Evolutionary conservation across 1,140 invertebrate genomes (phyloP).

Genomic region (Drosophila pandora): DNA sequence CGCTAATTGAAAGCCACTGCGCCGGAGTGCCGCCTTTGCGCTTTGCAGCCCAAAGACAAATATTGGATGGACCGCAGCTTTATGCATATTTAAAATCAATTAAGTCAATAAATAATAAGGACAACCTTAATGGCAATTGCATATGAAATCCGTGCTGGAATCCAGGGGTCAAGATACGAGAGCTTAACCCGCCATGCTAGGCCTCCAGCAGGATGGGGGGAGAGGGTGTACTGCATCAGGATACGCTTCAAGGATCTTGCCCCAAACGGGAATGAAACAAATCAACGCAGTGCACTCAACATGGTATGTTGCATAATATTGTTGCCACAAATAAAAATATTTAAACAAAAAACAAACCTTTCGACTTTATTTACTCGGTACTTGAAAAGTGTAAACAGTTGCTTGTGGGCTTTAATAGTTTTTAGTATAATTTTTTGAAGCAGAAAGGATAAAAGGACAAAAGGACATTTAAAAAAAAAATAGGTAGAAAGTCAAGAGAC

Average conservation of each 20-base stretch:
- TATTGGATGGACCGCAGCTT: slow-evolving; percentile 78
- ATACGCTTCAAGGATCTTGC: background rate
- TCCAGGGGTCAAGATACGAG: slow-evolving; percentile 3
- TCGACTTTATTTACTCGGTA: background rate
- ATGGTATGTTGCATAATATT: background rate
- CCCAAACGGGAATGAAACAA: slow-evolving; percentile 1
- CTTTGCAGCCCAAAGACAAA: slow-evolving; percentile 80
- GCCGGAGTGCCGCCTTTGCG: slow-evolving; percentile 46
- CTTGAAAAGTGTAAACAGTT: background rate
- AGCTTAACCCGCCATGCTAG: background rate
- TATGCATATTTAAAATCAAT: slow-evolving; percentile 84
- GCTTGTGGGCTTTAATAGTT: too few relatives aligned
- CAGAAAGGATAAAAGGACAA: too few relatives aligned
- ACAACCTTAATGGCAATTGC: slow-evolving; percentile 76
- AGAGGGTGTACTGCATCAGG: too few relatives aligned
- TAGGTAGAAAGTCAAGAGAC: too few relatives aligned
- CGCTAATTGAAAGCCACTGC: slow-evolving; percentile 70
- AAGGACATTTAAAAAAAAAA: too few relatives aligned
- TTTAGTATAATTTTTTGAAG: too few relatives aligned
- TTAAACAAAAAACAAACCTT: too few relatives aligned
- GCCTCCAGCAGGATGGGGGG: too few relatives aligned
- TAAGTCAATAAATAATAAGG: slow-evolving; percentile 83
- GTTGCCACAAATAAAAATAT: too few relatives aligned
- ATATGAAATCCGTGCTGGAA: slow-evolving; percentile 10
- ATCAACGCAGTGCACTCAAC: too few relatives aligned